These are phyloP conservation scores for Tinea semifulvella DNA, from an alignment of 2,888 invertebrate genomes.

Conservation along the genomic window DNA sequence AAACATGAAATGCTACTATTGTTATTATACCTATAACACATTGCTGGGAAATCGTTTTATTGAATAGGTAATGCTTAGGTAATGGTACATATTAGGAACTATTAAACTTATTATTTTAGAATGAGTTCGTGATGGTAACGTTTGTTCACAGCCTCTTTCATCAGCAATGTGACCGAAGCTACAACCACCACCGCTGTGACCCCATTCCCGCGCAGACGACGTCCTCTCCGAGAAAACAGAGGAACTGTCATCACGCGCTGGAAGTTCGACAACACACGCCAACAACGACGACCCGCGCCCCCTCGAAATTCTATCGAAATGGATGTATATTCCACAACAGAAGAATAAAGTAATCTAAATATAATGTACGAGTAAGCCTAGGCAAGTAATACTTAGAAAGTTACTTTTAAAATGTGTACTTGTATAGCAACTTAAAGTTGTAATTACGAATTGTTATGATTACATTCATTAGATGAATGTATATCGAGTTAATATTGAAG, in stretches of 20 bases:
- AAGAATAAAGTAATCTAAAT: background rate
- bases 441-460: background rate
- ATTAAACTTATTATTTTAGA: too few species aligned
- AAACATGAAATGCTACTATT: too few species aligned
- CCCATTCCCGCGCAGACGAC: background rate
- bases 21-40: too few species aligned
- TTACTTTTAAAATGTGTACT: too few species aligned
- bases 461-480: background rate
- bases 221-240: background rate
- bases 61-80: too few species aligned
- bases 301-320: background rate
- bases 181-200: background rate
- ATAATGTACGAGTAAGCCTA: background rate
- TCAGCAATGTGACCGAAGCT: background rate
- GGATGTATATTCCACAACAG: background rate
- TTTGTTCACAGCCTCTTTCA: constrained; percentile 6
- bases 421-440: too few species aligned
- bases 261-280: constrained; percentile 6
- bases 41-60: too few species aligned
- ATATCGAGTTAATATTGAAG: background rate
- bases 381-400: too few species aligned
- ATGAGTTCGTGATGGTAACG: too few species aligned
- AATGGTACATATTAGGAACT: too few species aligned
- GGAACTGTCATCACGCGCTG: background rate
- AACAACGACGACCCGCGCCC: background rate